Evolutionary conservation across 2,888 invertebrate genomes (phyloP), one percentile per base, ranked within the genome.

Genomic region (Melanophora roralis): DNA sequence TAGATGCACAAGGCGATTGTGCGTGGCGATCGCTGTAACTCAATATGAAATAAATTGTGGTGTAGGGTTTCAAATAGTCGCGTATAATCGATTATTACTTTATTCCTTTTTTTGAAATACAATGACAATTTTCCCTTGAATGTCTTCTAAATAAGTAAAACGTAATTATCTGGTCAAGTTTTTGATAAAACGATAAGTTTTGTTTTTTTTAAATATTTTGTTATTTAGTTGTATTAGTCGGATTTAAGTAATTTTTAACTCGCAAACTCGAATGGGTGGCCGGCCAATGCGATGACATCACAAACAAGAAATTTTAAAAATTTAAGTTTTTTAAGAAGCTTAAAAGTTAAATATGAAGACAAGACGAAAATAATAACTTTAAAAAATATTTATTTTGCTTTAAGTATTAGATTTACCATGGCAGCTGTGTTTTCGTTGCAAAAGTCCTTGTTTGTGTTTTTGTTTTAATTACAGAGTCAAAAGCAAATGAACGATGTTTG

Each of bases 271-370:
- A 55, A 73, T 73, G 73, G 74, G 72, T 74, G 68, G 78, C 36
- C 74, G n/a, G n/a, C n/a, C n/a, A 62, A 36, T 36, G 55, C 73
- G 49, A 59, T 78, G 68, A 68, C 68, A 78, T 74, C 73, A 78
- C 45, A 64, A 74, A 73, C 19, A 14, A 74, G 49, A 68, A 55
- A 68, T 78, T 78, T 27, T 19, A 36, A 51, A 57, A 45, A 74
- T 60, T 65, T 27, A 32, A 55, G 38, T 67, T 32, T 53, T 68
- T 23, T 71, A 72, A 72, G 71, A 53, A 67, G 60, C 36, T 72
- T 67, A 73, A 73, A 19, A 47, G 19, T 14, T 47, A 49, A 67
- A 34, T 8, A 43, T 27, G 2, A 68, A 40, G 23, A 16, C 14
- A 23, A 36, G 11, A 55, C 8, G n/a, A 27, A 27, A 27, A 27